phyloP scores from a whole-genome alignment of 2,888 invertebrate species.

The Diloba caeruleocephala region DNA sequence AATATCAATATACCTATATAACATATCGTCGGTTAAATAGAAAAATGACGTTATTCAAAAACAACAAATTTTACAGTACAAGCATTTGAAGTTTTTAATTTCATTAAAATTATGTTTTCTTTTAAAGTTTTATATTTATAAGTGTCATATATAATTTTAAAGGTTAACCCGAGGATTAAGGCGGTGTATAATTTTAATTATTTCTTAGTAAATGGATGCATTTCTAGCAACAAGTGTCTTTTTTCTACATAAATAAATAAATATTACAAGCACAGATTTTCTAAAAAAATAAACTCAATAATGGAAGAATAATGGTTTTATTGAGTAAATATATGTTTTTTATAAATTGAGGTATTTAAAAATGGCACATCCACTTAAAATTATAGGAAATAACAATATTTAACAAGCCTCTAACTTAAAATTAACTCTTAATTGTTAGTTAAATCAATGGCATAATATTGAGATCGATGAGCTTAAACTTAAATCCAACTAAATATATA shows the following conservation, averaged over 20 bases:
- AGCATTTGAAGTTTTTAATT: slow-evolving; percentile 4
- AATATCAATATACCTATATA: no score
- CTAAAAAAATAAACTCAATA: slow-evolving; percentile 1
- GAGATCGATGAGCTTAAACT: slow-evolving; percentile 1
- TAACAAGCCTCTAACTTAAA: neutral
- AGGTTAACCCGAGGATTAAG: slow-evolving; percentile 3
- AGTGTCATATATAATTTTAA: slow-evolving; percentile 4
- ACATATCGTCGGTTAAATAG: slow-evolving; percentile 4
- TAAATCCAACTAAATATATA: neutral
- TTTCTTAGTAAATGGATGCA: neutral
- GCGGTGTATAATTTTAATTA: neutral
- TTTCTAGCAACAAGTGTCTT: slow-evolving; percentile 4
- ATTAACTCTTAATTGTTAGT: neutral
- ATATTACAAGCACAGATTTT: neutral
- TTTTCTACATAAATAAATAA: slow-evolving; percentile 2
- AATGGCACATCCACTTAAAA: slow-evolving; percentile 1
- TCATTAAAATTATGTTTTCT: neutral
- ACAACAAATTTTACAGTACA: slow-evolving; percentile 7
- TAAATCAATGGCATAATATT: slow-evolving; percentile 2
- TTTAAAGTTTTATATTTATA: slow-evolving; percentile 2
- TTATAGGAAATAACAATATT: neutral
- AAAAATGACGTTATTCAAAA: slow-evolving; percentile 5
- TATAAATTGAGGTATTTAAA: slow-evolving; percentile 3
- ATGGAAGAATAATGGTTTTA: slow-evolving; percentile 1
- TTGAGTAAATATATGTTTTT: neutral